Percentiles rank a stretch among this genome's conserved stretches.
Conservation (phyloP, 2,888 invertebrate species). For the Mimas tiliae region DNA sequence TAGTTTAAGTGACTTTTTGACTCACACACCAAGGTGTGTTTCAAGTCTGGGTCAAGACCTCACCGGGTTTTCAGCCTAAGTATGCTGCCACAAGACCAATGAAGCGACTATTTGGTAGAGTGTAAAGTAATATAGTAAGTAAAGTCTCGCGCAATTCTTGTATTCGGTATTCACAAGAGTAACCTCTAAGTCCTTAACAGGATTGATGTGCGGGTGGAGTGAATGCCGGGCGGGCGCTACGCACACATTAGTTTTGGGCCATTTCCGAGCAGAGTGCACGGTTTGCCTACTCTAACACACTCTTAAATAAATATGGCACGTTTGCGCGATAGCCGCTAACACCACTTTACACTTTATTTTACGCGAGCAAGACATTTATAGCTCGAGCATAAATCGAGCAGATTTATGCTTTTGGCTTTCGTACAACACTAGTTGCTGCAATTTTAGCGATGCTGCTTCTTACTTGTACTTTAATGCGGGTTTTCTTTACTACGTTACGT, state of each 20-base stretch:
- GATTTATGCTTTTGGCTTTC: constrained; percentile 59
- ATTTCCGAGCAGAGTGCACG: constrained; percentile 74
- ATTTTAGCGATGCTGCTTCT: neutral
- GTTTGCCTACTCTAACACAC: constrained; percentile 66
- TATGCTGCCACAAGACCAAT: too few species aligned
- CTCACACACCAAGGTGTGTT: too few species aligned
- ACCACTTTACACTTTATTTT: constrained; percentile 79
- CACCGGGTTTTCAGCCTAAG: too few species aligned
- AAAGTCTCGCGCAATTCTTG: neutral
- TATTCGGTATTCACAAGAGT: neutral
- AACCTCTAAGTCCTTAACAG: constrained; percentile 11
- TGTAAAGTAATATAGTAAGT: too few species aligned
- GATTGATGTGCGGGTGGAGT: constrained; percentile 29
- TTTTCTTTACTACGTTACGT: neutral
- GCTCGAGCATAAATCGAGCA: constrained; percentile 65
- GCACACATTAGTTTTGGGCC: constrained; percentile 74
- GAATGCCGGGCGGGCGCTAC: constrained; percentile 40
- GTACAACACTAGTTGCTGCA: constrained; percentile 27
- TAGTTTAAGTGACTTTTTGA: too few species aligned
- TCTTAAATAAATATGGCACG: constrained; percentile 82
- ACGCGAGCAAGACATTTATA: constrained; percentile 64
- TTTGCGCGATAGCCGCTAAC: constrained; percentile 75
- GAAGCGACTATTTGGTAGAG: neutral
- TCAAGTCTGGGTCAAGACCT: too few species aligned
- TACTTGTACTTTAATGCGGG: neutral